Evolutionary conservation across 2,888 invertebrate species (phyloP).

Genomic region (Empis stercorea): DNA sequence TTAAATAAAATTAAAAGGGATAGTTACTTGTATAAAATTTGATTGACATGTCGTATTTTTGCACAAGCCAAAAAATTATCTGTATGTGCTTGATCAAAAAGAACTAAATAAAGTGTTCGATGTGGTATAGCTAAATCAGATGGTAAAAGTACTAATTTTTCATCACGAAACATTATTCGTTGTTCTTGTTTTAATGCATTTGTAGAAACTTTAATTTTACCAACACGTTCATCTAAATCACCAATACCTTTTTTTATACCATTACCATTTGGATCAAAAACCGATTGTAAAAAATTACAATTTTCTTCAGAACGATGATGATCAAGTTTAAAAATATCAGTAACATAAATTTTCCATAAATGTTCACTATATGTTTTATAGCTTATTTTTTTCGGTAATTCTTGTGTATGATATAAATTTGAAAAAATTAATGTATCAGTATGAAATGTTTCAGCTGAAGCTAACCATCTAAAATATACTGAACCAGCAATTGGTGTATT

Average conservation of each 20-base stretch:
- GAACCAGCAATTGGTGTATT: conserved; percentile 62
- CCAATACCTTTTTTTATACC: conserved; percentile 59
- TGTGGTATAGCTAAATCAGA: conserved; percentile 62
- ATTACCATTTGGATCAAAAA: conserved; percentile 70
- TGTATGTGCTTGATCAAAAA: conserved; percentile 62
- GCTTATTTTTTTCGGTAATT: conserved; percentile 23
- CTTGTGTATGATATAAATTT: conserved; percentile 58
- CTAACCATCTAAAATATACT: conserved; percentile 60
- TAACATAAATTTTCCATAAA: conserved; percentile 79
- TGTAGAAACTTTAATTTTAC: conserved; percentile 58
- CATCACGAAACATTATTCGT: conserved; percentile 49
- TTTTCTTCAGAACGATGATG: conserved; percentile 57
- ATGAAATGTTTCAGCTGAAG: conserved; percentile 39
- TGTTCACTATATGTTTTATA: conserved; percentile 49
- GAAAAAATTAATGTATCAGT: conserved; percentile 66
- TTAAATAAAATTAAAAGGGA: neutral
- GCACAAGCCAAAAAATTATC: conserved; percentile 74
- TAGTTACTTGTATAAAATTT: conserved; percentile 57
- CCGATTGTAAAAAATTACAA: conserved; percentile 71
- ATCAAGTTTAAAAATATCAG: conserved; percentile 71
- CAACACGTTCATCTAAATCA: conserved; percentile 64
- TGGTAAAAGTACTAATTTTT: conserved; percentile 54
- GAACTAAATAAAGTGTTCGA: conserved; percentile 64
- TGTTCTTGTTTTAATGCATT: conserved; percentile 43
- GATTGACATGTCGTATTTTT: conserved; percentile 55